Evolutionary conservation across 2,888 invertebrate species (phyloP).

Genomic region (Ischnus inquisitorius): DNA sequence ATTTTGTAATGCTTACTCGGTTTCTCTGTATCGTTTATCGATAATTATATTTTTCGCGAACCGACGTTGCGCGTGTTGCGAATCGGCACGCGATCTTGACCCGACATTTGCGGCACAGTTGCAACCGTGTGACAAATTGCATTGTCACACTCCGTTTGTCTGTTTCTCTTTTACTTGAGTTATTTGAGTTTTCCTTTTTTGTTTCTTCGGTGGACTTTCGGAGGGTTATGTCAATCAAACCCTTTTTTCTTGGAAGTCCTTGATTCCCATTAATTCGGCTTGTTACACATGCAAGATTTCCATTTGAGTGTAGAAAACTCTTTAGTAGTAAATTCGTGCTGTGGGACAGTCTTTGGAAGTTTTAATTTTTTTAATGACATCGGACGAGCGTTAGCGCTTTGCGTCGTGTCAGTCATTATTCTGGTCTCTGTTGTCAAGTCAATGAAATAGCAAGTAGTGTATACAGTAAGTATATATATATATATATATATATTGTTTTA

Average conservation of each 20-base stretch:
- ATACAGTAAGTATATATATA: not conserved
- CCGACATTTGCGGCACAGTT: constrained; percentile 41
- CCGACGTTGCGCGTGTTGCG: not conserved
- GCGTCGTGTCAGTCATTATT: constrained; percentile 32
- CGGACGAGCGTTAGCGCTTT: constrained; percentile 12
- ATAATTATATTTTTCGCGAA: constrained; percentile 49
- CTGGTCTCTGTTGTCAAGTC: constrained; percentile 57
- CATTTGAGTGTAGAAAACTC: constrained; percentile 64
- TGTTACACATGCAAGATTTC: constrained; percentile 63
- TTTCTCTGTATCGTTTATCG: constrained; percentile 51
- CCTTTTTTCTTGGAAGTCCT: constrained; percentile 59
- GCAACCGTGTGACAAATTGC: constrained; percentile 40
- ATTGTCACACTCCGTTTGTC: constrained; percentile 13
- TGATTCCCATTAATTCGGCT: constrained; percentile 70
- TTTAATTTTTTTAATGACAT: constrained; percentile 38
- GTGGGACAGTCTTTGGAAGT: constrained; percentile 64
- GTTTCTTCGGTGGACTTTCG: constrained; percentile 49
- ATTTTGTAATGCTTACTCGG: constrained; percentile 55
- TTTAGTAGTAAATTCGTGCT: constrained; percentile 64
- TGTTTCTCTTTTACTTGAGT: constrained; percentile 3
- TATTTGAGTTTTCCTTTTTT: constrained; percentile 9
- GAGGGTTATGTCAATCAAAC: constrained; percentile 56
- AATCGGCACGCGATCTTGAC: constrained; percentile 12
- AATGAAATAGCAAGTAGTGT: constrained; percentile 36
- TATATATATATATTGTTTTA: constrained; percentile 7